Conservation (phyloP, 92 coral and sea anemone genomes). For the Palythoa grandis region DNA sequence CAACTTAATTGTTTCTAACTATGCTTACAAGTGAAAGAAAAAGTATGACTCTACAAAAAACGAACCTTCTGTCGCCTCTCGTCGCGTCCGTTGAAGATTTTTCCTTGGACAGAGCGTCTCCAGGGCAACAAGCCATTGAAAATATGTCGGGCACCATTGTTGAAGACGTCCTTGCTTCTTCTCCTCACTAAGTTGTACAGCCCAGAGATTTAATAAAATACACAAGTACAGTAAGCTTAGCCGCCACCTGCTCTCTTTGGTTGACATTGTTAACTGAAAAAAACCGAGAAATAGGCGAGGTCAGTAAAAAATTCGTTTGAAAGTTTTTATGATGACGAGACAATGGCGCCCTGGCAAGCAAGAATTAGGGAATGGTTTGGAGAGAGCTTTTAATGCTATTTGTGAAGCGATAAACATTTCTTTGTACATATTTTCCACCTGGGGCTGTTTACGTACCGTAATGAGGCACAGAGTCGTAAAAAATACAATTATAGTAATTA, state of each 20-base stretch:
- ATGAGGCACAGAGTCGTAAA: neutral
- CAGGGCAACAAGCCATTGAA: conserved; percentile 16
- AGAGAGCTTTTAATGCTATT: neutral
- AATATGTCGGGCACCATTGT: conserved; percentile 31
- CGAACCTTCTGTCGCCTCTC: conserved; percentile 9
- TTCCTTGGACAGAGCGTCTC: conserved; percentile 1
- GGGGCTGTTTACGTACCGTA: neutral
- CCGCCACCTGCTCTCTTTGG: conserved; percentile 2
- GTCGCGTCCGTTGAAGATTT: neutral
- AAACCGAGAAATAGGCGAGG: neutral
- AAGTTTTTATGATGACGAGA: neutral
- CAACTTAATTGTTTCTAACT: neutral
- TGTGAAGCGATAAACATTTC: conserved; percentile 10
- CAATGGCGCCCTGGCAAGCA: conserved; percentile 9
- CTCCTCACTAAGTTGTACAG: conserved; percentile 14
- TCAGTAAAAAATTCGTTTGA: neutral
- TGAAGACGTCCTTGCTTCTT: conserved; percentile 20
- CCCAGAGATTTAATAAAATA: neutral
- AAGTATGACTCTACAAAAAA: neutral
- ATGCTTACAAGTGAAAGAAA: neutral
- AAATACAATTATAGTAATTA: neutral
- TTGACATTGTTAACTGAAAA: neutral
- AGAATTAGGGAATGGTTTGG: neutral
- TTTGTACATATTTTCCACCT: neutral
- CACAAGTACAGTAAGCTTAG: neutral